Base-by-base conservation (phyloP, 2,888 invertebrate species). In the Cryptus viduatorius region DNA sequence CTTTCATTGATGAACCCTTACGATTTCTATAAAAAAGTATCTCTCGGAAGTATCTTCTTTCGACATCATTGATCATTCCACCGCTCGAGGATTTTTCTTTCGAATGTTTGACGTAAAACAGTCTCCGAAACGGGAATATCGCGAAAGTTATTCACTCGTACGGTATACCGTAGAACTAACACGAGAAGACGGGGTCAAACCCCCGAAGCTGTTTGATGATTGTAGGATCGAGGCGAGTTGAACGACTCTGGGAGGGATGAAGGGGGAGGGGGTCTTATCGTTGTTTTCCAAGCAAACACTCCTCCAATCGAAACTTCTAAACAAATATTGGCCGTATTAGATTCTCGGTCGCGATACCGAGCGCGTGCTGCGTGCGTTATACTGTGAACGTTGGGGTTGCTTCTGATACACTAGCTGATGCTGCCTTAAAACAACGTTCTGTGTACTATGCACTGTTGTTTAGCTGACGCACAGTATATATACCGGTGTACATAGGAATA, bases 251-350 rank as follows among this genome's bases (percentile, higher is more conserved):
- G 14, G 16, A 16, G 24, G 24, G 24, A 24, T 24, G 24, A 24
- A 24, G 24, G n/a, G n/a, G n/a, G n/a, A 7, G n/a, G n/a, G 31
- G 29, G 69, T 72, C 77, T 77, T 82, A 82, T 82, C 77, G 65
- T 53, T 84, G 67, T 82, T 78, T 82, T 76, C 79, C 67, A 53
- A 76, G 84, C 82, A 86, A 83, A 83, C 79, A 83, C 48, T 73
- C 61, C 16, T 59, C 29, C 48, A 73, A 79, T 84, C 72, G 77
- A 79, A 82, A 79, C 79, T 82, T 84, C 61, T 69, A 53, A 72
- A 77, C 84, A 79, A 84, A 86, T 84, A 86, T 86, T 86, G 46
- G 56, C 37, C 61, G 64, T 59, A 50, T 82, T 72, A 86, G 84
- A 86, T 86, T 69, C 68, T 73, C 61, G 64, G 16, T 72, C 29